These are phyloP conservation scores for Bombyx mandarina DNA, from an alignment of 1,140 invertebrate species.

Conservation along the genomic window DNA sequence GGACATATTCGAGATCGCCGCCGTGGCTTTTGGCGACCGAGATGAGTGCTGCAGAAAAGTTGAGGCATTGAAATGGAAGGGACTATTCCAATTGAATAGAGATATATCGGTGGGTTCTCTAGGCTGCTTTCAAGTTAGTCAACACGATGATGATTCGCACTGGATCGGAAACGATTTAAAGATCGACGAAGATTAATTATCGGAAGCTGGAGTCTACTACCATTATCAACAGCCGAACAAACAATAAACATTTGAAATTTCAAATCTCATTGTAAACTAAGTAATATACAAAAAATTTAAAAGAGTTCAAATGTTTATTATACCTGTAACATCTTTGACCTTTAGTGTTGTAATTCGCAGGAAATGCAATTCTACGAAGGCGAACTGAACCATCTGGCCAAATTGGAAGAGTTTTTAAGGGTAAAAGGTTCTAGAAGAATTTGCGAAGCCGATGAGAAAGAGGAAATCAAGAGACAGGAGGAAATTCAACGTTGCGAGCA, in stretches of 20 bases:
- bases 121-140: too few species aligned
- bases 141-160: too few species aligned
- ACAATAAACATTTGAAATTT: too few species aligned
- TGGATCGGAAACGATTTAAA: too few species aligned
- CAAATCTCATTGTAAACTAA: too few species aligned
- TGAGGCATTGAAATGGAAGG: slow-evolving; percentile 78
- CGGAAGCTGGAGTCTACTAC: too few species aligned
- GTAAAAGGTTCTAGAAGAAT: slow-evolving; percentile 82
- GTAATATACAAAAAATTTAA: too few species aligned
- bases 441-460: slow-evolving; percentile 78
- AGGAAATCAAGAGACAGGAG: slow-evolving; percentile 72
- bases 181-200: too few species aligned
- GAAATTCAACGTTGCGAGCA: slow-evolving; percentile 76
- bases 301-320: too few species aligned
- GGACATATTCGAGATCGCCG: slow-evolving; percentile 83
- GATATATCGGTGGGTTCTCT: slow-evolving; percentile 60
- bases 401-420: slow-evolving; percentile 82
- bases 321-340: too few species aligned
- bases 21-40: slow-evolving; percentile 81
- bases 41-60: slow-evolving; percentile 85
- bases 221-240: too few species aligned
- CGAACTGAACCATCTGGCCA: slow-evolving; percentile 82
- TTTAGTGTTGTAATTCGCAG: slow-evolving; percentile 16
- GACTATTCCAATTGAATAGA: slow-evolving; percentile 62
- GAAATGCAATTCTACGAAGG: slow-evolving; percentile 86